A percentile compares a stretch with the other conserved stretches of the same genome.
These are phyloP conservation scores for Zosterops pallidus DNA, from an alignment of 2,113 vertebrate species.

Conservation along the genomic window DNA sequence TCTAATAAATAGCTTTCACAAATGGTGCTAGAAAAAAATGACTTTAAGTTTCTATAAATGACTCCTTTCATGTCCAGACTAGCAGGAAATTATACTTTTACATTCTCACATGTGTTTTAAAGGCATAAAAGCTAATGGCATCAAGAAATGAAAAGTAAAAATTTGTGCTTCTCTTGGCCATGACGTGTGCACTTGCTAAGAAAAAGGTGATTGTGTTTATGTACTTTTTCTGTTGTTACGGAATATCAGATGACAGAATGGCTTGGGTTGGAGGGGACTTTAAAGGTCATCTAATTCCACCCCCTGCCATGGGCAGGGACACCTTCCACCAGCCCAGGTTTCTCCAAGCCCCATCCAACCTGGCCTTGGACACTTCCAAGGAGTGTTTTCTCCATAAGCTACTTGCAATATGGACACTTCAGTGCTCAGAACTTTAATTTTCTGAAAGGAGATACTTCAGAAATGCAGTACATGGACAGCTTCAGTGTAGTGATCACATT, in stretches of 20 bases:
- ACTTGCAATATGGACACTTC: not conserved
- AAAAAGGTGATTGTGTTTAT: not conserved
- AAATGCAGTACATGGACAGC: accelerated
- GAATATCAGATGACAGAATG: not conserved
- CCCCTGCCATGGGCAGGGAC: not conserved
- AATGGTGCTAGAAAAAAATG: not conserved
- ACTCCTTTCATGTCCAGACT: not conserved
- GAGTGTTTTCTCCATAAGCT: not conserved
- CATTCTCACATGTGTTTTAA: not conserved
- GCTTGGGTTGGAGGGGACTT: not conserved
- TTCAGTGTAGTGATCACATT: not conserved
- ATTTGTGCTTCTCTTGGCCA: not conserved
- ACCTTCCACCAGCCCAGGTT: not conserved
- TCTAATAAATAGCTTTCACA: not conserved
- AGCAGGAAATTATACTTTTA: not conserved
- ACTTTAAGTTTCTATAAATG: not conserved
- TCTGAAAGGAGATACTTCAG: not conserved
- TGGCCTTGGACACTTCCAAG: not conserved
- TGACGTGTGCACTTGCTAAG: not conserved
- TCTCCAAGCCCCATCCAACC: not conserved
- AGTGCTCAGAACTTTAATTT: not conserved
- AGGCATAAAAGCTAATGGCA: not conserved
- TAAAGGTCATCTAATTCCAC: not conserved
- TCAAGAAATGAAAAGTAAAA: not conserved
- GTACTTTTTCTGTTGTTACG: not conserved